Conservation (phyloP, 92 coral and sea anemone species). For the Epizoanthus rinbou region DNA sequence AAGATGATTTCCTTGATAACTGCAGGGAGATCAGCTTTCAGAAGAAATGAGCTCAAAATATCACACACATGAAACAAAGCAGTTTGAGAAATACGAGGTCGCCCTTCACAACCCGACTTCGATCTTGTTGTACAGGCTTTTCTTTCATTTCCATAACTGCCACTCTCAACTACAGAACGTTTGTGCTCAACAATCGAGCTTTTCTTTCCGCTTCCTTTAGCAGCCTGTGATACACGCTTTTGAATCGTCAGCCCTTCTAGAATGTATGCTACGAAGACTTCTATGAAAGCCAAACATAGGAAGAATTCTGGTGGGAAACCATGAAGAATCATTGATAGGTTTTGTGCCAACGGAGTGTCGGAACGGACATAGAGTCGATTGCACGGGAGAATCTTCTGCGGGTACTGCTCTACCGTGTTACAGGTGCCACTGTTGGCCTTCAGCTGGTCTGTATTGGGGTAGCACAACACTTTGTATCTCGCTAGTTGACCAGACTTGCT, state of each 20-base stretch:
- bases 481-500: constrained; percentile 81
- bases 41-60: constrained; percentile 54
- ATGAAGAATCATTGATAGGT: constrained; percentile 72
- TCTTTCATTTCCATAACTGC: background rate
- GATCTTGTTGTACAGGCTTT: background rate
- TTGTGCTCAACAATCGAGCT: background rate
- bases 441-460: constrained; percentile 51
- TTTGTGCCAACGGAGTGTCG: constrained; percentile 59
- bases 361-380: constrained; percentile 73
- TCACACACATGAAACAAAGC: constrained; percentile 59
- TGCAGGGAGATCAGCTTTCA: constrained; percentile 67
- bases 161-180: background rate
- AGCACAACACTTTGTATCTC: constrained; percentile 81
- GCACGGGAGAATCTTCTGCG: constrained; percentile 76
- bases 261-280: constrained; percentile 60
- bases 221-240: background rate
- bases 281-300: constrained; percentile 74
- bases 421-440: constrained; percentile 29
- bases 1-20: constrained; percentile 72
- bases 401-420: constrained; percentile 61
- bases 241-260: constrained; percentile 18
- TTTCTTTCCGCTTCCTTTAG: constrained; percentile 4
- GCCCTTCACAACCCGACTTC: background rate
- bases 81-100: constrained; percentile 18
- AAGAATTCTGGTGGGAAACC: constrained; percentile 74